These are phyloP conservation scores for Ryuthela nishihirai DNA, from an alignment of 2,888 invertebrate species.

Conservation along the genomic window DNA sequence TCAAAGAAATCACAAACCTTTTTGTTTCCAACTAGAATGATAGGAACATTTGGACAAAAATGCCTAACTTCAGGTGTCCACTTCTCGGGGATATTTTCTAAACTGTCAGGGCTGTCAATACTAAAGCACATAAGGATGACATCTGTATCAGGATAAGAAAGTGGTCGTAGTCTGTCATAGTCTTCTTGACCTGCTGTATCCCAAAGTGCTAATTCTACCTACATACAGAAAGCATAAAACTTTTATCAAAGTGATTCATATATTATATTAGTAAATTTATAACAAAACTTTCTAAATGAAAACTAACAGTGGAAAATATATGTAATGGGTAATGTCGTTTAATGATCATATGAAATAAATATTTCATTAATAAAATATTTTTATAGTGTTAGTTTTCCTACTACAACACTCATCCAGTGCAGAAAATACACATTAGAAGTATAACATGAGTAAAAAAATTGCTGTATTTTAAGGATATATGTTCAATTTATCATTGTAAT, in stretches of 20 bases:
- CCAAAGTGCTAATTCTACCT: slow-evolving; percentile 54
- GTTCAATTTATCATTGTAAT: no score
- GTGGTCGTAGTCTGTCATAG: slow-evolving; percentile 54
- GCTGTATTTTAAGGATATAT: no score
- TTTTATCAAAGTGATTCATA: background rate
- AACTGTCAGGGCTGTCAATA: slow-evolving; percentile 57
- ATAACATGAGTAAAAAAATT: no score
- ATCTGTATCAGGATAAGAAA: slow-evolving; percentile 58
- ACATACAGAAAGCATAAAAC: background rate
- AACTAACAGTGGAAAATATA: no score
- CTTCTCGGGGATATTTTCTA: slow-evolving; percentile 59
- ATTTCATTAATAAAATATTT: no score
- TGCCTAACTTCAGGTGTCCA: slow-evolving; percentile 59
- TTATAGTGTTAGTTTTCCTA: no score
- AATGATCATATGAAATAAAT: no score
- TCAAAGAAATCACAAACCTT: slow-evolving; percentile 40
- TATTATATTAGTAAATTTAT: background rate
- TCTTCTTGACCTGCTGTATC: slow-evolving; percentile 54
- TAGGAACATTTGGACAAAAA: slow-evolving; percentile 59
- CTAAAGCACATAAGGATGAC: slow-evolving; percentile 59
- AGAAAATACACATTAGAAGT: no score
- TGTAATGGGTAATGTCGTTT: no score
- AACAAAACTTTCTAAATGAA: background rate
- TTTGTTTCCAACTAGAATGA: slow-evolving; percentile 59
- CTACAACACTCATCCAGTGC: no score